These are phyloP conservation scores for Mesoclemmys tuberculata DNA, from an alignment of 2,113 vertebrate species.

Conservation along the genomic window DNA sequence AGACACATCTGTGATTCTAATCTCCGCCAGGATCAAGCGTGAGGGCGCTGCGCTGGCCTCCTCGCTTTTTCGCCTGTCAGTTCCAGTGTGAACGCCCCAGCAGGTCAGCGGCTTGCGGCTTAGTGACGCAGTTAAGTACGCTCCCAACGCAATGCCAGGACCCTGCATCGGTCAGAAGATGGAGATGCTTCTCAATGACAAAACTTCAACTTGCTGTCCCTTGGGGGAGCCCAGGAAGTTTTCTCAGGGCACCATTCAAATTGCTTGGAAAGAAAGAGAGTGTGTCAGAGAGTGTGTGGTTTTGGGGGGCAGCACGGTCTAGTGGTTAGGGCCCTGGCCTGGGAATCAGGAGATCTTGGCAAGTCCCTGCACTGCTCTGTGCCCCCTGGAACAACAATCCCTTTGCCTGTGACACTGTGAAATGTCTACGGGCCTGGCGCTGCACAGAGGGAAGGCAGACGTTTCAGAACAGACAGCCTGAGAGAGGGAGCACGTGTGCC, in stretches of 20 bases:
- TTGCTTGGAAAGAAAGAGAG: background rate
- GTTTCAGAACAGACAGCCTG: background rate
- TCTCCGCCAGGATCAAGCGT: background rate
- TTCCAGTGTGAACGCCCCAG: background rate
- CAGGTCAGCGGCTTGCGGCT: background rate
- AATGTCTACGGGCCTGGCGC: background rate
- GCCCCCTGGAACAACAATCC: background rate
- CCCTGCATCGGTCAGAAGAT: background rate
- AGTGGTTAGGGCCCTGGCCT: background rate
- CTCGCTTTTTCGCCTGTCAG: background rate
- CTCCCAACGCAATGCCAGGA: too few relatives aligned
- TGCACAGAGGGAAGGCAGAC: background rate
- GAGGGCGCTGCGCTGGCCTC: background rate
- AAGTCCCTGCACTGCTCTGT: background rate
- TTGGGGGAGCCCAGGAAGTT: accelerated
- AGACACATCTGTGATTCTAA: background rate
- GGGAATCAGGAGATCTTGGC: background rate
- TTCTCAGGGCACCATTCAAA: background rate
- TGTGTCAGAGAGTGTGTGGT: background rate
- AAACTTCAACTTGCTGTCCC: background rate
- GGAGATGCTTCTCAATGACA: background rate
- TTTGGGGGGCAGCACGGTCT: background rate
- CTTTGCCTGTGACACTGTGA: background rate
- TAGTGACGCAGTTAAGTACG: too few relatives aligned
- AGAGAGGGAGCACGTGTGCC: constrained; percentile 6